Evolutionary conservation across 2,888 invertebrate genomes (phyloP), one percentile per base, ranked within the genome.

Genomic region (Alloscopus bannaensis): DNA sequence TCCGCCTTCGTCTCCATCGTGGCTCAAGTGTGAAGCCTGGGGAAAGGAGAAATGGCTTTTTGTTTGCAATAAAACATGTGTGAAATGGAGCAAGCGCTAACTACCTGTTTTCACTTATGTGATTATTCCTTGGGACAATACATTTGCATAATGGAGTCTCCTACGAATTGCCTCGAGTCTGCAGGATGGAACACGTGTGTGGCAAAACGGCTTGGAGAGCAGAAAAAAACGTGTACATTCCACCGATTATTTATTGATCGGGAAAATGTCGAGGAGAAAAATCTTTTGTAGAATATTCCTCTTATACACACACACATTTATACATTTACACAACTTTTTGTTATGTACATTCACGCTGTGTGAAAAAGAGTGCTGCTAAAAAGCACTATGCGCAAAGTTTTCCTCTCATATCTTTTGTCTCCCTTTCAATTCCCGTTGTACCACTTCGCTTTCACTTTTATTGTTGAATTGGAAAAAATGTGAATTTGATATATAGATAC

Each of bases 201-300:
- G 36, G 36, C 36, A 13, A 36, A 45, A n/a, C 4, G 13, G n/a
- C 45, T 11, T 45, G 13, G n/a, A n/a, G 45, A 45, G 18, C 45
- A 45, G 36, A 6, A 8, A 36, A 8, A 45, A 11, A 45, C 4
- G n/a, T 11, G n/a, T 45, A 11, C n/a, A 11, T 64, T 72, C 65
- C n/a, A 40, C 29, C 55, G 64, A 73, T 65, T 65, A 73, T 55
- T 73, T 65, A 73, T 65, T 73, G 72, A 73, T 65, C 72, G 26
- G n/a, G n/a, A 29, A 16, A 68, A 31, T 22, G n/a, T n/a, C n/a
- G n/a, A n/a, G n/a, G n/a, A n/a, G n/a, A n/a, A n/a, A n/a, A 20
- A 26, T 36, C 29, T 28, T 66, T 28, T 66, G 31, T 50, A 45
- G 45, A 64, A 6, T 45, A n/a, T 16, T 45, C 4, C 45, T 45